A percentile compares a stretch with the other conserved stretches of the same genome.
These are phyloP conservation scores for Acrossocheilus fasciatus DNA, from an alignment of 2,797 vertebrate species.

Conservation along the genomic window DNA sequence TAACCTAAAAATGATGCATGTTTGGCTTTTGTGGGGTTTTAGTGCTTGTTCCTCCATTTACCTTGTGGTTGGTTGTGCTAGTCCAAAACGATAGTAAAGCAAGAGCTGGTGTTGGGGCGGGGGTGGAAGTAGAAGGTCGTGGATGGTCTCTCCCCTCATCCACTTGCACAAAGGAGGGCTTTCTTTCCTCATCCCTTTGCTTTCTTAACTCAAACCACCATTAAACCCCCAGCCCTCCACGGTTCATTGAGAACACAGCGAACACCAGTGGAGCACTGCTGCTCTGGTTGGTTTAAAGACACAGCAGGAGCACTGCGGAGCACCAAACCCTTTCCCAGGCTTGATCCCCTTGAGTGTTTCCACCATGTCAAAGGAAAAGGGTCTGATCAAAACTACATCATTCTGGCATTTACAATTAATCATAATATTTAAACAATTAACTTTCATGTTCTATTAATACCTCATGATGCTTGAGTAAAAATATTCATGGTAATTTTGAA, in stretches of 20 bases:
- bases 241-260: conserved; percentile 54
- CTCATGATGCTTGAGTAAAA: neutral
- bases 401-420: neutral
- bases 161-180: conserved; percentile 66
- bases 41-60: conserved; percentile 47
- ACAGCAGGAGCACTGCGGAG: conserved; percentile 37
- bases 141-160: conserved; percentile 46
- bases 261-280: conserved; percentile 59
- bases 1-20: conserved; percentile 61
- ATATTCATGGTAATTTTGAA: neutral
- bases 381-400: neutral
- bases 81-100: conserved; percentile 23
- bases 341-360: conserved; percentile 8
- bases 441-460: neutral
- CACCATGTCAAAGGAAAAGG: conserved; percentile 2
- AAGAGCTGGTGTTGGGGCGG: conserved; percentile 47
- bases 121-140: conserved; percentile 39
- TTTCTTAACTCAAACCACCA: conserved; percentile 66
- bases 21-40: conserved; percentile 75
- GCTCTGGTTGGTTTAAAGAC: conserved; percentile 39
- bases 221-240: conserved; percentile 60
- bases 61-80: conserved; percentile 44
- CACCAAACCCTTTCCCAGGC: conserved; percentile 15
- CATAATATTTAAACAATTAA: neutral
- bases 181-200: conserved; percentile 65